Evolutionary conservation across 2,113 vertebrate species (phyloP).

Genomic region (Halcyon senegalensis): DNA sequence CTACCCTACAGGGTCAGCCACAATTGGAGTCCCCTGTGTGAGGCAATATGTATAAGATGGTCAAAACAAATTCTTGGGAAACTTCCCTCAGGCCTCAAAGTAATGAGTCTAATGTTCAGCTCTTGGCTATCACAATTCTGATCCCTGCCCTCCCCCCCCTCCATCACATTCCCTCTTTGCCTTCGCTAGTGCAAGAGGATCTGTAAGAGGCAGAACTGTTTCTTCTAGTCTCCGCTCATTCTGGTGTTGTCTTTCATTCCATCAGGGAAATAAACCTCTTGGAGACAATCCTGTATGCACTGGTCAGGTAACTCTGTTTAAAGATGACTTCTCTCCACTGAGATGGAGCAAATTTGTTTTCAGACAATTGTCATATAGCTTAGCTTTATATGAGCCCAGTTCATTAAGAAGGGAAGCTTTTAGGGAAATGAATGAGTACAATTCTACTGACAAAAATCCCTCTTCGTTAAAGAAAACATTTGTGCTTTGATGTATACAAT

Average conservation of each 20-base stretch:
- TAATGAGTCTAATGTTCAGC: neutral
- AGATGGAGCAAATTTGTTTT: neutral
- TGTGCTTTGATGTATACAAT: neutral
- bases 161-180: neutral
- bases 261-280: neutral
- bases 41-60: neutral
- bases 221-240: neutral
- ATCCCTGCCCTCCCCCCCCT: too few species aligned
- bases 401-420: slow-evolving; percentile 18
- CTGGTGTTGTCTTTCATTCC: neutral
- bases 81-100: neutral
- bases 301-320: neutral
- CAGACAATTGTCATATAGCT: neutral
- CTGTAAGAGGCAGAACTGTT: neutral
- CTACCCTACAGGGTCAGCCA: neutral
- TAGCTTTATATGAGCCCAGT: neutral
- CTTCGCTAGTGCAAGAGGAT: neutral
- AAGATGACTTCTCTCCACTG: neutral
- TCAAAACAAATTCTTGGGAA: neutral
- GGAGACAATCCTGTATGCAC: neutral
- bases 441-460: slow-evolving; percentile 9
- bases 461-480: neutral
- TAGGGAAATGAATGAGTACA: neutral
- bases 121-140: neutral
- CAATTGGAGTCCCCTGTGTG: neutral